Percentiles rank a stretch among this genome's conserved stretches.
Conservation (phyloP, 2,113 vertebrate genomes). For the Aptenodytes patagonicus region DNA sequence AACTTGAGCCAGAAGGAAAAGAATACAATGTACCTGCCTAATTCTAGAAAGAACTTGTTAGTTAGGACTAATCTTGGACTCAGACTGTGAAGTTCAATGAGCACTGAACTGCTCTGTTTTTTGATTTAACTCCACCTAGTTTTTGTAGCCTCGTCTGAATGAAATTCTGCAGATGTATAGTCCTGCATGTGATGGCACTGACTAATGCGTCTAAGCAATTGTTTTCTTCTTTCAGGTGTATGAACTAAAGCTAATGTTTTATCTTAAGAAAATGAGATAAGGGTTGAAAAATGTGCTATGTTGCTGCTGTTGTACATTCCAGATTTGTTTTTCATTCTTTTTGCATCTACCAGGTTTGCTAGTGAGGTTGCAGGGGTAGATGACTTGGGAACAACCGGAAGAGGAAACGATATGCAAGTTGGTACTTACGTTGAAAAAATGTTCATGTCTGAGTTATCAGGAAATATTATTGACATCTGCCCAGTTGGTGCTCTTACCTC, state of each 20-base stretch:
- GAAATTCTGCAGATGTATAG: background rate
- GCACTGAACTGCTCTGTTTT: background rate
- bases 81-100: background rate
- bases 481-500: slow-evolving; percentile 97
- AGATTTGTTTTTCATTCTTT: background rate
- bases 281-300: background rate
- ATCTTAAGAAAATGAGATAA: background rate
- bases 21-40: background rate
- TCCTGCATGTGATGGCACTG: background rate
- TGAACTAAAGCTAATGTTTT: background rate
- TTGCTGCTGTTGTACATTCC: background rate
- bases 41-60: background rate
- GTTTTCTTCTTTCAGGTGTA: background rate
- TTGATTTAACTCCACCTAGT: background rate
- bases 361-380: slow-evolving; percentile 97
- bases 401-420: slow-evolving; percentile 96
- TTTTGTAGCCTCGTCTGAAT: background rate
- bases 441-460: slow-evolving; percentile 98
- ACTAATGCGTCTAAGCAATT: background rate
- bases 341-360: slow-evolving; percentile 83
- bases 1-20: background rate
- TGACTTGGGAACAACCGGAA: slow-evolving; percentile 94
- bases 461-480: slow-evolving; percentile 95
- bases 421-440: slow-evolving; percentile 98
- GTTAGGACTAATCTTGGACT: background rate